A percentile compares a stretch with the other conserved stretches of the same genome.
phyloP scores from a whole-genome alignment of 1,140 invertebrate genomes.

The Drosophila kepulauana region DNA sequence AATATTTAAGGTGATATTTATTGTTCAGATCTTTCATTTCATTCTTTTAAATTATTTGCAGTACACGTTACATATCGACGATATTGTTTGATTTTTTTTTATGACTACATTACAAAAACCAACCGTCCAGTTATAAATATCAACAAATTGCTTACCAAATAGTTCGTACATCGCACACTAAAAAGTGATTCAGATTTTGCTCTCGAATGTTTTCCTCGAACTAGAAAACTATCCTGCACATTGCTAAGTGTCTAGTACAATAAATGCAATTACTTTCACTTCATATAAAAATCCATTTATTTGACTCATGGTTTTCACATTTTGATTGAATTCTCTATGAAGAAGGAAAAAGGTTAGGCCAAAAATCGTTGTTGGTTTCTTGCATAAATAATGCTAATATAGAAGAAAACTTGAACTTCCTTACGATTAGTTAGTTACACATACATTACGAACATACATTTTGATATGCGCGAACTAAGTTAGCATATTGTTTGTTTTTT shows the following conservation, averaged over 20 bases:
- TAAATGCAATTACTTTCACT: conserved; percentile 30
- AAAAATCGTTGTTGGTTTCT: background rate
- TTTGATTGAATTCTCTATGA: conserved; percentile 33
- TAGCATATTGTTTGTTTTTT: conserved; percentile 8
- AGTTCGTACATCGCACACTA: background rate
- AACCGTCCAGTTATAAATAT: conserved; percentile 14
- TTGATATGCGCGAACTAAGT: conserved; percentile 17
- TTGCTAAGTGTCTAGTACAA: conserved; percentile 3
- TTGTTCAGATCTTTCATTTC: conserved; percentile 44
- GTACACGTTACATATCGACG: conserved; percentile 40
- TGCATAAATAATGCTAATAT: background rate
- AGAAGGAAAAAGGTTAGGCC: background rate
- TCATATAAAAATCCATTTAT: conserved; percentile 22
- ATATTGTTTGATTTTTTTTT: conserved; percentile 9
- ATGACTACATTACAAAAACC: conserved; percentile 17
- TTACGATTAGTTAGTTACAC: background rate
- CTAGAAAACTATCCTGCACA: too few species aligned
- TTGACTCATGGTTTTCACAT: conserved; percentile 5
- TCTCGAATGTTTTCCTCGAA: conserved; percentile 6
- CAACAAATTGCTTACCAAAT: conserved; percentile 41
- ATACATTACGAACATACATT: background rate
- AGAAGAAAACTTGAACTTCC: conserved; percentile 12
- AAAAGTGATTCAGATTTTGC: background rate
- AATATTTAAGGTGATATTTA: conserved; percentile 49
- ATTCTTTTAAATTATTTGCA: conserved; percentile 36